Percentiles rank a stretch among this genome's conserved stretches.
Conservation (phyloP, 2,113 vertebrate genomes). For the Glaucidium brasilianum region DNA sequence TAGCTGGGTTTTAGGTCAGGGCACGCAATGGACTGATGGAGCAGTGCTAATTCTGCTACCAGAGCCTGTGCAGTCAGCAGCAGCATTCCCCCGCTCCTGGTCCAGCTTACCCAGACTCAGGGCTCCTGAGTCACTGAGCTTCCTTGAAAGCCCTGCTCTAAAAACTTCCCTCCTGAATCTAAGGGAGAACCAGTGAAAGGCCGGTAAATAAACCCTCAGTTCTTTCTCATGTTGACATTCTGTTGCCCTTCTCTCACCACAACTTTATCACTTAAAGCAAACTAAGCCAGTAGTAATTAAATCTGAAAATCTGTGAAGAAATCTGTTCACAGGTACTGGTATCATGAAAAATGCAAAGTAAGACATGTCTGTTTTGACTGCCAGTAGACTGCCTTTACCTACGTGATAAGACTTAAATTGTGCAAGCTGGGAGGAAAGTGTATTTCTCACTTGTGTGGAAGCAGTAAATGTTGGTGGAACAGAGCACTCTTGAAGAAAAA, state of each 20-base stretch:
- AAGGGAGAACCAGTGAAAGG: background rate
- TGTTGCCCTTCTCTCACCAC: background rate
- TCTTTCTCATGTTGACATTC: background rate
- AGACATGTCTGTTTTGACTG: conserved; percentile 59
- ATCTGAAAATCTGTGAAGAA: conserved; percentile 59
- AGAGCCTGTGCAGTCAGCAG: background rate
- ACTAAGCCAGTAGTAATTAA: conserved; percentile 44
- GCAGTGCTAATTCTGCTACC: background rate
- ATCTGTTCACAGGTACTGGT: conserved; percentile 57
- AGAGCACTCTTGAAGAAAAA: background rate
- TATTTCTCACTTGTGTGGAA: background rate
- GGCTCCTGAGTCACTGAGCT: background rate
- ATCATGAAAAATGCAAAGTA: conserved; percentile 63
- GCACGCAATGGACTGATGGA: background rate
- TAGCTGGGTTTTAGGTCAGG: background rate
- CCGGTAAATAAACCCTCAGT: background rate
- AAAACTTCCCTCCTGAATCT: background rate
- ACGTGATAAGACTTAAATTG: conserved; percentile 49
- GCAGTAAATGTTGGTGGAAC: background rate
- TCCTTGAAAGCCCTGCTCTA: background rate
- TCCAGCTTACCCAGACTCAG: background rate
- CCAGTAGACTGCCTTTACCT: conserved; percentile 52
- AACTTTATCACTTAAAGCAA: background rate
- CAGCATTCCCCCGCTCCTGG: accelerated
- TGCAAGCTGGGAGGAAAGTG: conserved; percentile 40